Conservation (phyloP, 2,888 invertebrate species). For the Hipparchia sbordonii region DNA sequence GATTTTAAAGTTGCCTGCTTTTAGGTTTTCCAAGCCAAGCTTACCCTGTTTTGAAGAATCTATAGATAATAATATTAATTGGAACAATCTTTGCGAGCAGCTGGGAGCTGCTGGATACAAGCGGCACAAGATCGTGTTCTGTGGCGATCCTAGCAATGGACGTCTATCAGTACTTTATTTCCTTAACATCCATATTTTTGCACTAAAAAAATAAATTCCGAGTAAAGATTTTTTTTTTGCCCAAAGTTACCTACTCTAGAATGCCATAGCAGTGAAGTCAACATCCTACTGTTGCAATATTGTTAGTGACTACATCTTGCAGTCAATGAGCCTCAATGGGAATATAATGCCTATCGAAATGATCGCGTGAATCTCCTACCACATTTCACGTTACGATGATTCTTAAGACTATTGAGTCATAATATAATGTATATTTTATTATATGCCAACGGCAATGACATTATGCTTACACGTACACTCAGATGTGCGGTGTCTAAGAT, state of each 20-base stretch:
- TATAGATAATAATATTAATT: no score
- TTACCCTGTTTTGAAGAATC: background rate
- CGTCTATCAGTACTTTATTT: no score
- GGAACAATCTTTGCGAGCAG: no score
- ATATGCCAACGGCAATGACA: constrained; percentile 16
- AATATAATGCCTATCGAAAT: constrained; percentile 14
- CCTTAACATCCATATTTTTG: no score
- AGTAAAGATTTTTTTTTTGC: no score
- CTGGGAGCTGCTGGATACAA: no score
- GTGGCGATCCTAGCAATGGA: no score
- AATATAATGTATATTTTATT: constrained; percentile 17
- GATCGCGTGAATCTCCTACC: constrained; percentile 15
- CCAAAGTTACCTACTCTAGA: no score
- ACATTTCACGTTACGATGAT: constrained; percentile 24
- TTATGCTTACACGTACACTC: constrained; percentile 5
- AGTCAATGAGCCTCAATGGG: background rate
- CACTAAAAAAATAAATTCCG: no score
- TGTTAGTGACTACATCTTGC: background rate
- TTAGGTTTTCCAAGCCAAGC: background rate
- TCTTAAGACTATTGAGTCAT: constrained; percentile 20
- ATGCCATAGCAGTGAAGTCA: no score
- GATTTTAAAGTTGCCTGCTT: constrained; percentile 4
- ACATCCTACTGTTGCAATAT: background rate
- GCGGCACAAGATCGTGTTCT: no score
- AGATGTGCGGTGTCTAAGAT: no score